Evolutionary conservation across 2,797 vertebrate species (phyloP), one percentile per base, ranked within the genome.

Genomic region (Sitta carolinensis): DNA sequence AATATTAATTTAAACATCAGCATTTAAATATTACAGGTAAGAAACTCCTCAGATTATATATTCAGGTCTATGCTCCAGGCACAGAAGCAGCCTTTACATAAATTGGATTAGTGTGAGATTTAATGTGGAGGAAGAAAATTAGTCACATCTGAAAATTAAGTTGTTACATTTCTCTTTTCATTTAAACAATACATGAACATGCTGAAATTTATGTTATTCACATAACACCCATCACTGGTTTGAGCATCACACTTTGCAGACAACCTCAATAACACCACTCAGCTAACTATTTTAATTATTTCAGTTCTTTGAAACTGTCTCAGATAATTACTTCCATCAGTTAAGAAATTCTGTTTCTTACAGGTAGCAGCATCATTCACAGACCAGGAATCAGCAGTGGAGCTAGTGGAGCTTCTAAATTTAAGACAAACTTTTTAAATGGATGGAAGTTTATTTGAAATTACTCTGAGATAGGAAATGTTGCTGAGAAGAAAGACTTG

Each of bases 211-310:
- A 61, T 1, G 6, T 47, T 81, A 74, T 20, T 69, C 36, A 64
- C 16, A 51, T 59, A 76, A 58, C 2, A 82, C 42, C 55, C 13
- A 30, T 40, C 59, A 74, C n/a, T 59, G 51, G 13, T 45, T 90
- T 85, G 48, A 85, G 38, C 32, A 67, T 89, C 48, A 55, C 29
- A 69, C 7, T 82, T 92, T 26, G 5, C 52, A 90, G 68, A 38
- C 23, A 89, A 87, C 57, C 42, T 92, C 50, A 87, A 27, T 79
- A 79, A 55, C 3, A 11, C 14, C 42, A 83, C 68, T 80, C 13
- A 27, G 45, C 68, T 50, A 73, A 88, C 89, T 90, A 74, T 61
- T 91, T 72, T 22, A 78, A 91, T 90, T 77, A 81, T 85, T 83
- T 82, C 63, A 70, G 38, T 67, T 79, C n/a, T 93, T 89, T 86